A percentile compares a stretch with the other conserved stretches of the same genome.
phyloP scores from a whole-genome alignment of 2,797 vertebrate genomes.

The Cephalopachus bancanus region DNA sequence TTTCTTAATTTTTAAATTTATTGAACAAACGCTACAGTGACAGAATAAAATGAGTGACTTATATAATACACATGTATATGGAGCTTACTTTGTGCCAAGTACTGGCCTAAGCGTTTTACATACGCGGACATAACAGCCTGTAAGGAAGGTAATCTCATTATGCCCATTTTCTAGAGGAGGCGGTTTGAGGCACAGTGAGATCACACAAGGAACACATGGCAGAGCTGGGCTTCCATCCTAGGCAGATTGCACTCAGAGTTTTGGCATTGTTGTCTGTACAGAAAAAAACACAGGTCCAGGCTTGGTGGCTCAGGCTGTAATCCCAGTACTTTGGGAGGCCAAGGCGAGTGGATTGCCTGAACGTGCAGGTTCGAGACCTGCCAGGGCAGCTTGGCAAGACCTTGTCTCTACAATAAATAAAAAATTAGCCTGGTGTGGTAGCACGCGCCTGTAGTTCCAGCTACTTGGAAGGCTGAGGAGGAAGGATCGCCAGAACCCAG shows the following conservation, averaged over 20 bases:
- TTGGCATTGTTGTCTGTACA: background rate
- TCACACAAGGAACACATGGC: background rate
- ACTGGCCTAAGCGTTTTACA: background rate
- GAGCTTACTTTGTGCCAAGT: background rate
- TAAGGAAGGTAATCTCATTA: background rate
- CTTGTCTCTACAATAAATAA: no score
- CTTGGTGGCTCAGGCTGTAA: no score
- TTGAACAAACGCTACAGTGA: constrained; percentile 11
- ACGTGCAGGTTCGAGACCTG: no score
- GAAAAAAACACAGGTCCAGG: background rate
- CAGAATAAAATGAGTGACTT: constrained; percentile 27
- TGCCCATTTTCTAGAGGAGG: background rate
- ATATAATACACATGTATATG: background rate
- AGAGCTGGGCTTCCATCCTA: background rate
- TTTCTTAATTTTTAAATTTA: constrained; percentile 44
- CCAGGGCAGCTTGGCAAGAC: no score
- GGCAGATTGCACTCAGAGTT: background rate
- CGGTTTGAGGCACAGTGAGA: background rate
- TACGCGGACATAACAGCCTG: background rate
- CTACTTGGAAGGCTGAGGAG: no score
- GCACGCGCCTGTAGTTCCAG: no score
- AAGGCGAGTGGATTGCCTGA: no score
- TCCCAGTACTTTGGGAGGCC: no score
- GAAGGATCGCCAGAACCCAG: no score
- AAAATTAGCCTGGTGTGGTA: no score